A percentile compares a stretch with the other conserved stretches of the same genome.
phyloP scores from a whole-genome alignment of 1,140 invertebrate species.

The Drosophila elegans region DNA sequence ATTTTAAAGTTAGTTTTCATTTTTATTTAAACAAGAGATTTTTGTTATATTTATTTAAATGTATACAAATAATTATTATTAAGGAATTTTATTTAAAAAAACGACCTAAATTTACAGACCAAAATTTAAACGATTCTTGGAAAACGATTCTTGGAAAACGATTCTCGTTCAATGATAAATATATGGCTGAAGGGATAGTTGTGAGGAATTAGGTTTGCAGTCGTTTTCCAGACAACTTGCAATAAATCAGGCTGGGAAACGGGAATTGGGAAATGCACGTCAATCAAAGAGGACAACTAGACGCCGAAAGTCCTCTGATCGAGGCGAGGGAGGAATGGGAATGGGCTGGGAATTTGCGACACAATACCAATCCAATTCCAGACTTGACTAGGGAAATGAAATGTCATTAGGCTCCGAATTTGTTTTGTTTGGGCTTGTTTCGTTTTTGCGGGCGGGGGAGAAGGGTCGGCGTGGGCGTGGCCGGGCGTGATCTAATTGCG shows the following conservation, averaged over 20 bases:
- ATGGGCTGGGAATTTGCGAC: background rate
- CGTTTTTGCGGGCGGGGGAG: background rate
- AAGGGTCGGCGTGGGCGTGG: background rate
- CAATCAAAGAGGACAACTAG: background rate
- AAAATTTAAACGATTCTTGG: too few species aligned
- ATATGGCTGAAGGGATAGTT: background rate
- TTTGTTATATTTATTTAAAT: too few species aligned
- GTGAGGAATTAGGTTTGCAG: background rate
- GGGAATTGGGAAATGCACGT: background rate
- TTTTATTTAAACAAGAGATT: too few species aligned
- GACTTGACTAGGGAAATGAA: constrained; percentile 26
- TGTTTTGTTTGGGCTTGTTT: constrained; percentile 33
- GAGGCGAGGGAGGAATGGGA: background rate
- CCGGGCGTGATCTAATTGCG: constrained; percentile 41
- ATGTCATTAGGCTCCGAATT: constrained; percentile 40
- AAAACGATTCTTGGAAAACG: too few species aligned
- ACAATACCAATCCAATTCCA: constrained; percentile 27
- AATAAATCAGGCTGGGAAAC: background rate
- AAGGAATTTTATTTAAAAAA: too few species aligned
- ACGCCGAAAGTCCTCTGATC: background rate
- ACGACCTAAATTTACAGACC: too few species aligned
- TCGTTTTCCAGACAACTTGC: background rate
- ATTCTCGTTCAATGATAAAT: too few species aligned
- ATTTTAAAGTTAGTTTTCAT: too few species aligned
- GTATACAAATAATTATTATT: too few species aligned